phyloP scores from a whole-genome alignment of 2,113 vertebrate species.

The Trematocara stigmaticum region DNA sequence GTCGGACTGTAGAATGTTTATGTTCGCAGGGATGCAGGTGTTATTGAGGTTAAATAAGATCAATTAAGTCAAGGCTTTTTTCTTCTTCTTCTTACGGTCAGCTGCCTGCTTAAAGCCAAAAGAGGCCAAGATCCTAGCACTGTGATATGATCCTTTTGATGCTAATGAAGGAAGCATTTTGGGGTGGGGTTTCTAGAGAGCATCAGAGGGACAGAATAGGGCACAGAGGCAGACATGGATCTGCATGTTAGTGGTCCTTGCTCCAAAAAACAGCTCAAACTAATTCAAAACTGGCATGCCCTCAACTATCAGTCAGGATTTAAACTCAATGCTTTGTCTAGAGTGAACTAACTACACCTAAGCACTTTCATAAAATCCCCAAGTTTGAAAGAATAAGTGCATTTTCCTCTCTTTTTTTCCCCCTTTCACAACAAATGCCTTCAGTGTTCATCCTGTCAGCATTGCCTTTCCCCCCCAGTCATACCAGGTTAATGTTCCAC shows the following conservation, averaged over 20 bases:
- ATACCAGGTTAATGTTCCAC: conserved; percentile 33
- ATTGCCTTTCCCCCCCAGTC: conserved; percentile 14
- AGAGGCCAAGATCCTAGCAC: conserved; percentile 47
- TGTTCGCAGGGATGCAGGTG: not conserved
- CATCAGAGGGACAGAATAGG: not conserved
- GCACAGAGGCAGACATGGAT: not conserved
- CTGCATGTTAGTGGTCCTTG: not conserved
- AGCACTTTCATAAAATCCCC: conserved; percentile 48
- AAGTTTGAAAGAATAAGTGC: conserved; percentile 9
- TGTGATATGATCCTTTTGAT: conserved; percentile 52
- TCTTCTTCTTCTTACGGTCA: not conserved
- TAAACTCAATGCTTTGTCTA: not conserved
- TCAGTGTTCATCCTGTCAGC: conserved; percentile 10
- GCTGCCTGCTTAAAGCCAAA: conserved; percentile 22
- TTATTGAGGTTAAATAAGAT: not conserved
- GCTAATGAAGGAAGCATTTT: conserved; percentile 5
- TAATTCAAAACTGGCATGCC: not conserved
- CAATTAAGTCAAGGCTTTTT: not conserved
- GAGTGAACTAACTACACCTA: conserved; percentile 5
- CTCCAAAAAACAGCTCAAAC: not conserved
- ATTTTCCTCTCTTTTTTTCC: conserved; percentile 10
- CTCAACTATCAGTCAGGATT: not conserved
- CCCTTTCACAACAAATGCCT: conserved; percentile 36
- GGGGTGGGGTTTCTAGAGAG: not conserved
- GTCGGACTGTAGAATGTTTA: not conserved